Evolutionary conservation across 2,888 invertebrate genomes (phyloP).

Genomic region (Anagyrus pseudococci): DNA sequence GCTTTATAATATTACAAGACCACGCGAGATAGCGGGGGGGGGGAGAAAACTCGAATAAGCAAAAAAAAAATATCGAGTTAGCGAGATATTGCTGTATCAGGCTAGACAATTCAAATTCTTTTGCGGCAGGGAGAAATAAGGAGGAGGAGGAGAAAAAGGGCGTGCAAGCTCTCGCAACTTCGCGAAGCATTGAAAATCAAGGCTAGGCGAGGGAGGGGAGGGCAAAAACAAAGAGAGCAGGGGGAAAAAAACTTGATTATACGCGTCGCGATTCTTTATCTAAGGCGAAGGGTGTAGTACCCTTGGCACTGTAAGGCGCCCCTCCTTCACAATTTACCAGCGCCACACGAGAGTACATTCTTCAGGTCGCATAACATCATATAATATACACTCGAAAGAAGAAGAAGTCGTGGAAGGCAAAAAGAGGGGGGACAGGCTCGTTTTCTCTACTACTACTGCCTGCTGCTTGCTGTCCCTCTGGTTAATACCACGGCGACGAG

Average conservation of each 20-base stretch:
- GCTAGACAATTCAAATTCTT: too few relatives aligned
- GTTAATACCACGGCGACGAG: conserved; percentile 7
- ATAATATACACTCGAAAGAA: conserved; percentile 28
- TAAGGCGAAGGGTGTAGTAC: conserved; percentile 16
- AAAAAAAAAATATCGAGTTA: too few relatives aligned
- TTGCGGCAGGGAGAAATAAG: background rate
- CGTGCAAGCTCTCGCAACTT: conserved; percentile 13
- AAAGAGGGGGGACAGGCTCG: conserved; percentile 4
- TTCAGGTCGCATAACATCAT: conserved; percentile 33
- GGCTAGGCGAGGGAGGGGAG: background rate
- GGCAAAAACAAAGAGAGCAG: conserved; percentile 10
- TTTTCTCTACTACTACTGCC: conserved; percentile 1
- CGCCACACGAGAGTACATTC: conserved; percentile 30
- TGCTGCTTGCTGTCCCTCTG: background rate
- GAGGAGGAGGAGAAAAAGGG: background rate
- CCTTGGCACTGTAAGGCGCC: conserved; percentile 29
- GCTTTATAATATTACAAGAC: too few relatives aligned
- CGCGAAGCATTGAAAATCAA: conserved; percentile 32
- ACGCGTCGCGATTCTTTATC: conserved; percentile 35
- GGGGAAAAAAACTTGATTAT: conserved; percentile 28
- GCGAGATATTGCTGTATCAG: too few relatives aligned
- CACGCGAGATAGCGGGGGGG: too few relatives aligned
- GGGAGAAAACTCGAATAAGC: too few relatives aligned
- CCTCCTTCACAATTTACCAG: conserved; percentile 34
- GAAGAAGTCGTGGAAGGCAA: conserved; percentile 17